phyloP scores from a whole-genome alignment of 1,140 invertebrate genomes.

The Philotrypesis tridentata region DNA sequence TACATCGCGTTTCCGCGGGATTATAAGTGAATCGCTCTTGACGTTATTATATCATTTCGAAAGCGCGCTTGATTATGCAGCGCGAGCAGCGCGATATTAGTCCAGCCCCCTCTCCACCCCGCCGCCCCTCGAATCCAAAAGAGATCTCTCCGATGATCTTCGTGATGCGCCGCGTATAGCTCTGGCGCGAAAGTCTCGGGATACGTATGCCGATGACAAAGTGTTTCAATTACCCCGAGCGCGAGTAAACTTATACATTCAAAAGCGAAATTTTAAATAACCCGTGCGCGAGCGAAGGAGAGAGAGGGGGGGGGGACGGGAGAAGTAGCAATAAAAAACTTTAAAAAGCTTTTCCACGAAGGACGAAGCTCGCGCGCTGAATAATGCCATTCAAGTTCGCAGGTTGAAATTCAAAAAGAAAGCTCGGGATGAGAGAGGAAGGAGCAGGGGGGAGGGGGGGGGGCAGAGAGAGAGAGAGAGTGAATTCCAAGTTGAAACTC shows the following conservation, averaged over 20 bases:
- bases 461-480: neutral
- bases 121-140: neutral
- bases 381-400: conserved; percentile 46
- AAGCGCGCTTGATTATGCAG: conserved; percentile 3
- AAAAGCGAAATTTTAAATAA: conserved; percentile 48
- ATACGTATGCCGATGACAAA: conserved; percentile 17
- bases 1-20: conserved; percentile 22
- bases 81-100: neutral
- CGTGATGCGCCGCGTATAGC: neutral
- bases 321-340: conserved; percentile 39
- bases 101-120: neutral
- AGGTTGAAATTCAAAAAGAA: conserved; percentile 48
- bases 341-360: conserved; percentile 46
- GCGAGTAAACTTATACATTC: conserved; percentile 34
- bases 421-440: conserved; percentile 16
- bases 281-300: neutral
- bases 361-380: neutral
- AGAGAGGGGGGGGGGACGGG: neutral
- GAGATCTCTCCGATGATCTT: neutral
- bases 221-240: conserved; percentile 34
- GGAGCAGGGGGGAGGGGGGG: no score
- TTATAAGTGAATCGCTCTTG: conserved; percentile 40
- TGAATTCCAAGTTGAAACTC: conserved; percentile 43
- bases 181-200: neutral
- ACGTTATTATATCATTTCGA: conserved; percentile 17